These are phyloP conservation scores for Metopolophium dirhodum DNA, from an alignment of 1,140 invertebrate species.

Conservation along the genomic window DNA sequence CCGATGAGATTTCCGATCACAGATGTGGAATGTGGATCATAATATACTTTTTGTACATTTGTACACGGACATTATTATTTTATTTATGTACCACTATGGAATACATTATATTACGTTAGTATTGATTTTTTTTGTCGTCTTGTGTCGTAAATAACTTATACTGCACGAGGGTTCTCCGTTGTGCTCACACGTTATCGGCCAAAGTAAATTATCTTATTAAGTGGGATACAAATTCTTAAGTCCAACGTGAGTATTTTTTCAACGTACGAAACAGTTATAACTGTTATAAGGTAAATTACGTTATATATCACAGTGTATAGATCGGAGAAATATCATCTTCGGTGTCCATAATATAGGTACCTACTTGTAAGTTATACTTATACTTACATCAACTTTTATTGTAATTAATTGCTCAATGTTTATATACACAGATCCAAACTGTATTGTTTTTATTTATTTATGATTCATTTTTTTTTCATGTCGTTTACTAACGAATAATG, in stretches of 20 bases:
- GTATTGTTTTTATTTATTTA: not conserved
- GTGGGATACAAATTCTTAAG: not conserved
- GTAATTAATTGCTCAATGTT: not conserved
- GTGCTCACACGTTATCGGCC: not conserved
- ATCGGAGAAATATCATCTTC: not conserved
- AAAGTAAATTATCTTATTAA: not conserved
- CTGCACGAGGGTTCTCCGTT: not conserved
- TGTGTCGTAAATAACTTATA: not conserved
- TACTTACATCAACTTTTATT: not conserved
- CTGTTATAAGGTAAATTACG: not conserved
- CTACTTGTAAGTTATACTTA: not conserved
- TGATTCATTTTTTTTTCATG: not conserved
- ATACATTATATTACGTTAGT: not conserved
- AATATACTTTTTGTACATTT: not conserved
- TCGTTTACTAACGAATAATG: not conserved
- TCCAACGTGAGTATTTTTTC: not conserved
- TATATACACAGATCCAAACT: not conserved
- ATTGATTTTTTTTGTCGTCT: too few relatives aligned
- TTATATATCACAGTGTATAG: not conserved
- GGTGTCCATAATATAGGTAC: not conserved
- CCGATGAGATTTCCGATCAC: not conserved
- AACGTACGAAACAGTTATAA: not conserved
- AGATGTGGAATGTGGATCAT: not conserved
- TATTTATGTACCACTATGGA: not conserved
- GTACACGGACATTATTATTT: not conserved